These are phyloP conservation scores for Gymnoscopelus braueri DNA, from an alignment of 2,797 vertebrate species.

Conservation along the genomic window DNA sequence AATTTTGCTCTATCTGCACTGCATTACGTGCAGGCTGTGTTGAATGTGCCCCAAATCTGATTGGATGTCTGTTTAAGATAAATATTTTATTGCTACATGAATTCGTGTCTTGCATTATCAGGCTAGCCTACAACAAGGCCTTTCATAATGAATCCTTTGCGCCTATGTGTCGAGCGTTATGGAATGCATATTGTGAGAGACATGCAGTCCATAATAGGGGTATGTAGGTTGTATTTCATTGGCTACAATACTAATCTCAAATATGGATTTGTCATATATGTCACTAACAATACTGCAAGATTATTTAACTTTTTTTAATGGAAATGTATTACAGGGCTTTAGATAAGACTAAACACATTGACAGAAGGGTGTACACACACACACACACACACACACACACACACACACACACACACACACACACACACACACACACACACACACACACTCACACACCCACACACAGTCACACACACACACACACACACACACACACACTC, in stretches of 20 bases:
- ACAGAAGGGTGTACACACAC: not conserved
- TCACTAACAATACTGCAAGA: constrained; percentile 28
- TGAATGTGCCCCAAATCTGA: constrained; percentile 50
- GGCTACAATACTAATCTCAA: not conserved
- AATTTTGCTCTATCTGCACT: constrained; percentile 45
- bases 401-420: constrained; percentile 53
- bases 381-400: constrained; percentile 30
- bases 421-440: constrained; percentile 34
- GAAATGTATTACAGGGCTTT: constrained; percentile 26
- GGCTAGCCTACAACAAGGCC: constrained; percentile 6
- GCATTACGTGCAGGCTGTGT: constrained; percentile 58
- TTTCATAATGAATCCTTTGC: constrained; percentile 35
- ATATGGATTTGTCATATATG: not conserved
- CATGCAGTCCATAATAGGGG: constrained; percentile 23
- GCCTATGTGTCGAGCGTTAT: constrained; percentile 37
- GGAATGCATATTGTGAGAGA: constrained; percentile 49
- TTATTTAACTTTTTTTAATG: constrained; percentile 57
- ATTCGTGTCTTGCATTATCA: constrained; percentile 33
- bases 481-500: constrained; percentile 27
- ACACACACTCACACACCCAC: constrained; percentile 34
- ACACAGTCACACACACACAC: too few species aligned
- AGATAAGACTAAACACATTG: constrained; percentile 10
- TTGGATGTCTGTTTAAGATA: constrained; percentile 58
- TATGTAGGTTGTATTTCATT: constrained; percentile 14
- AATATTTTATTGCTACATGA: constrained; percentile 58